Evolutionary conservation across 1,140 invertebrate genomes (phyloP), one percentile per base, ranked within the genome.

Genomic region (Drosophila biarmipes): DNA sequence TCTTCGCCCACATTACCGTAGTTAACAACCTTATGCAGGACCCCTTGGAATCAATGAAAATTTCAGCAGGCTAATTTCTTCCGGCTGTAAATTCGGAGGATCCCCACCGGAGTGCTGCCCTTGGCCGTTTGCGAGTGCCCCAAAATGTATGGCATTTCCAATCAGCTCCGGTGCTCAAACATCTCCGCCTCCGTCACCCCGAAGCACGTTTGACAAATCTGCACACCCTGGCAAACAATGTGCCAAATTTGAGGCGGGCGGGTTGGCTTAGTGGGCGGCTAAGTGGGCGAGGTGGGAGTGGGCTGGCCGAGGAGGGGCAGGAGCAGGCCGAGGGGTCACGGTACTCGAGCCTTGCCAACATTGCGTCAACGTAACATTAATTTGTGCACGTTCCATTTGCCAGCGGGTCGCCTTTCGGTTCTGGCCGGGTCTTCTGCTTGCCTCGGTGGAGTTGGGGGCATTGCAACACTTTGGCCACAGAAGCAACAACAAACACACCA

Each of bases 381-480:
- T 87, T 87, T 87, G 74, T 46, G 74, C 82, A 87, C 82, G 82
- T 87, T 87, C 71, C 82, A 79, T 79, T 86, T 87, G 82, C 74
- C 69, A 53, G 57, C 54, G 82, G 74, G 48, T 58, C 35, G 34
- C 40, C 54, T 52, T 64, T 62, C 51, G 61, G 48, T 45, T 62
- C 38, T 77, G 67, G 37, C 7, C 56, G 35, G 53, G 48, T 45
- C 63, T 46, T 67, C 64, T 67, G 46, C 35, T 48, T 69, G 62
- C 42, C 37, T 43, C 64, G 46, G 29, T 74, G 73, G 10, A 56
- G 59, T 43, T 66, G 61, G 55, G 34, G 81, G 68, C 62, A 73
- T 75, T 78, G 81, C 78, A 87, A 81, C 78, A 87, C 82, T 87
- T 75, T 87, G 81, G 81, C 82, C 82, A 81, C 80, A 85, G 85